Evolutionary conservation across 2,888 invertebrate genomes (phyloP).

Genomic region (Tortrix viridana): DNA sequence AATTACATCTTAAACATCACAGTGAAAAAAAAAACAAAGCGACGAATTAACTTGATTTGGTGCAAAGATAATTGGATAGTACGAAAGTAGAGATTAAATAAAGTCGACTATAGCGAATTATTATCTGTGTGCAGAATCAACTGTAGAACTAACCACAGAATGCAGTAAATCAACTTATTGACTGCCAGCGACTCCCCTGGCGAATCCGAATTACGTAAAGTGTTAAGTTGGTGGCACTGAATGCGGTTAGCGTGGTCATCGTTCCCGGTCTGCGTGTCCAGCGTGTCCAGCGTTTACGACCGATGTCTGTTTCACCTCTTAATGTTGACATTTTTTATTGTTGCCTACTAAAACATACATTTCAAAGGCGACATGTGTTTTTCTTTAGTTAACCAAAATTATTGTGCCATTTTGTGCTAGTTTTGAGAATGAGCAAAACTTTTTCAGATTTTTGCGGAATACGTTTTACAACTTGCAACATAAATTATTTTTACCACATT

Average conservation of each 20-base stretch:
- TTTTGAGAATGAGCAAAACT: background rate
- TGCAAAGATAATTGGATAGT: no score
- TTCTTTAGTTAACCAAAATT: slow-evolving; percentile 22
- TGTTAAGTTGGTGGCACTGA: background rate
- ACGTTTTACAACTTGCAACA: background rate
- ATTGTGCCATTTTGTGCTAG: slow-evolving; percentile 13
- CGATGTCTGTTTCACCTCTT: slow-evolving; percentile 18
- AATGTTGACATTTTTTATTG: slow-evolving; percentile 34
- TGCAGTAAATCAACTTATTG: no score
- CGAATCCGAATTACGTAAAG: no score
- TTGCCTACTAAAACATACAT: slow-evolving; percentile 27
- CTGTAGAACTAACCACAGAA: no score
- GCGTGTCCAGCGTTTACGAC: slow-evolving; percentile 31
- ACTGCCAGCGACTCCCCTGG: no score
- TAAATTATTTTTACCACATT: background rate
- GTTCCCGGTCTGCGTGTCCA: slow-evolving; percentile 3
- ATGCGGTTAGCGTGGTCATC: slow-evolving; percentile 3
- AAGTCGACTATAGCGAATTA: no score
- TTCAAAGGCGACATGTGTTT: slow-evolving; percentile 31
- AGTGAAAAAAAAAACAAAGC: no score
- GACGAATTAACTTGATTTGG: no score
- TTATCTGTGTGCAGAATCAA: no score
- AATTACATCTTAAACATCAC: no score
- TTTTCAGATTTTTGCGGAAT: background rate
- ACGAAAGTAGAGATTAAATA: no score